phyloP scores from a whole-genome alignment of 2,888 invertebrate genomes.

The Drosophila pegasa region DNA sequence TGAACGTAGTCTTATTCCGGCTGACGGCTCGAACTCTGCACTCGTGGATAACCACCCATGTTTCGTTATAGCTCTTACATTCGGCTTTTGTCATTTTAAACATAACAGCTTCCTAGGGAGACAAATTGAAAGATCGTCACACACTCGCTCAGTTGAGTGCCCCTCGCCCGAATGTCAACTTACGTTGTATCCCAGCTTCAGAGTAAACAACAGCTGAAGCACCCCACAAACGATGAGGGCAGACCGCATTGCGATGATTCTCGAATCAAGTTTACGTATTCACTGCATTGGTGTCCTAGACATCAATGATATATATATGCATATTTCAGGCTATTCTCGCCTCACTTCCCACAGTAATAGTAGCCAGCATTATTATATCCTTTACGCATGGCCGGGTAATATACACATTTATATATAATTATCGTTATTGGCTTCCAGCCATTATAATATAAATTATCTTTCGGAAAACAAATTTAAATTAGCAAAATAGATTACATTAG shows the following conservation, averaged over 20 bases:
- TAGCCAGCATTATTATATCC: not conserved
- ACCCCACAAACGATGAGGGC: not conserved
- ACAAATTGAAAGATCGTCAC: not conserved
- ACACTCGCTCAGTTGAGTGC: too few species aligned
- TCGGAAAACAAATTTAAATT: too few species aligned
- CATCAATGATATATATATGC: not conserved
- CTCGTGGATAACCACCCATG: constrained; percentile 33
- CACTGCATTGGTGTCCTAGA: not conserved
- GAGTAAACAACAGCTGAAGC: constrained; percentile 1
- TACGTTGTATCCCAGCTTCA: constrained; percentile 8
- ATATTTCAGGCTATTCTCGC: not conserved
- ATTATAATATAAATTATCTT: too few species aligned
- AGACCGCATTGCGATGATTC: constrained; percentile 6
- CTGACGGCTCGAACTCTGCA: constrained; percentile 48
- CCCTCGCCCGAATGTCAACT: not conserved
- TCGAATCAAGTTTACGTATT: not conserved
- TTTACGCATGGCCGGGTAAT: not conserved
- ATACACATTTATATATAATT: not conserved
- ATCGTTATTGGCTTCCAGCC: not conserved
- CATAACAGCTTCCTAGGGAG: not conserved
- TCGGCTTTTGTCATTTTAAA: constrained; percentile 27
- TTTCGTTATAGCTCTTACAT: constrained; percentile 43
- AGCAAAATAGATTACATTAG: not conserved
- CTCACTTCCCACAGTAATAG: not conserved
- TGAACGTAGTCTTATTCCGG: constrained; percentile 32